Evolutionary conservation across 1,140 invertebrate species (phyloP), one percentile per base, ranked within the genome.

Genomic region (Prorops nasuta): DNA sequence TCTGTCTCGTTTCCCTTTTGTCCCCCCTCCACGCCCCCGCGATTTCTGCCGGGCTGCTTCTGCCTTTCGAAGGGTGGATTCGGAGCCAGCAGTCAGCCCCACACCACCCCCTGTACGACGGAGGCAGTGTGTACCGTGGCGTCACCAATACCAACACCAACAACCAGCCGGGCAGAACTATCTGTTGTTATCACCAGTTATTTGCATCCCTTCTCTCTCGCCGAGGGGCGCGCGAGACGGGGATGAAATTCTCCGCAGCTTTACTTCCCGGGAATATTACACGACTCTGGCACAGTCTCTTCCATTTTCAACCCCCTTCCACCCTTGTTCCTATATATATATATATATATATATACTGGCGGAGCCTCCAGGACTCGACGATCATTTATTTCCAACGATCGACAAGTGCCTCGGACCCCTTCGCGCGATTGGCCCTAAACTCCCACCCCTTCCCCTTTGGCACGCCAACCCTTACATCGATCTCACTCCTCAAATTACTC

Each of bases 121-220:
- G 4, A 10, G 10, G 24, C 24, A 4, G 4, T 10, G 24, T 28
- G 10, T 28, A 54, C 50, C 50, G 22, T 34, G 16, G 14, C 35
- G 14, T 16, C 34, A 43, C 53, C 49, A 54, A 49, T 61, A 58
- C 58, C 54, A n/a, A n/a, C n/a, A n/a, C n/a, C n/a, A n/a, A n/a
- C n/a, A n/a, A n/a, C n/a, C n/a, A n/a, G n/a, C n/a, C n/a, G n/a
- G 47, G 49, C 58, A 47, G 52, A 71, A 69, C 69, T 71, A 71
- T 74, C 71, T 72, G 69, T 71, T 73, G 71, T 73, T 73, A 73
- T 72, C 71, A 70, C 69, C 71, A 69, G 69, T 73, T 73, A 73
- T 73, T 73, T 72, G 71, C 71, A 72, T 72, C 71, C 69, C 67
- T 71, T 69, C 66, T 63, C 52, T 49, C 60, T 58, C 49, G 61